These are phyloP conservation scores for Microplitis demolitor DNA, from an alignment of 1,140 invertebrate species.

Conservation along the genomic window DNA sequence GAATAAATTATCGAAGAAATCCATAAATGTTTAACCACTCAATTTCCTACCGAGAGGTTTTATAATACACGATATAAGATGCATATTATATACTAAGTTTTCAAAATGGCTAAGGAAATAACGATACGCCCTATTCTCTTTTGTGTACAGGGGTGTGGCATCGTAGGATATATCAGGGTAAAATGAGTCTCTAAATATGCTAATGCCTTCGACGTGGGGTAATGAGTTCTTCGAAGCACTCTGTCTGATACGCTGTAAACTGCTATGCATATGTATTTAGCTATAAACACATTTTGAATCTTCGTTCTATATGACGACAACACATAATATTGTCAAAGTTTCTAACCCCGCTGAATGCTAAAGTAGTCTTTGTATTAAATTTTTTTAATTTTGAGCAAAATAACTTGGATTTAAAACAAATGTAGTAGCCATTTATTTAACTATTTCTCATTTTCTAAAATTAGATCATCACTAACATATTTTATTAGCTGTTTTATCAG, in stretches of 20 bases:
- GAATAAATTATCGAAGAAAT: background rate
- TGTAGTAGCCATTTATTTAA: too few species aligned
- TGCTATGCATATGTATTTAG: slow-evolving; percentile 60
- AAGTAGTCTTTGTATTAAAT: too few species aligned
- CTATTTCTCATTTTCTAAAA: too few species aligned
- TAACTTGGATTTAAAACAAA: too few species aligned
- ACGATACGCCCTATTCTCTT: background rate
- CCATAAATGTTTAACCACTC: background rate
- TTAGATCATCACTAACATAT: too few species aligned
- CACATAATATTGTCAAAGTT: too few species aligned
- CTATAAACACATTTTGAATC: slow-evolving; percentile 56
- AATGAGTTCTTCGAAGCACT: slow-evolving; percentile 58
- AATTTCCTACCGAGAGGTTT: background rate
- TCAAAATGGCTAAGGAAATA: slow-evolving; percentile 15
- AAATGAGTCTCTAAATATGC: slow-evolving; percentile 58
- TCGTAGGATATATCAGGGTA: slow-evolving; percentile 26
- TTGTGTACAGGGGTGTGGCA: slow-evolving; percentile 12
- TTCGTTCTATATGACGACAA: slow-evolving; percentile 43
- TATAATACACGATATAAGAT: slow-evolving; percentile 2
- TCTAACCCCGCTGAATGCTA: too few species aligned
- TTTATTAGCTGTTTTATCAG: too few species aligned
- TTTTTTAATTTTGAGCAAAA: too few species aligned
- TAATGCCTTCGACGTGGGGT: slow-evolving; percentile 52
- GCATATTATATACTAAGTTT: background rate
- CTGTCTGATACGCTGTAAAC: slow-evolving; percentile 29